Evolutionary conservation across 2,888 invertebrate species (phyloP).

Genomic region (Drosophila paranaensis): DNA sequence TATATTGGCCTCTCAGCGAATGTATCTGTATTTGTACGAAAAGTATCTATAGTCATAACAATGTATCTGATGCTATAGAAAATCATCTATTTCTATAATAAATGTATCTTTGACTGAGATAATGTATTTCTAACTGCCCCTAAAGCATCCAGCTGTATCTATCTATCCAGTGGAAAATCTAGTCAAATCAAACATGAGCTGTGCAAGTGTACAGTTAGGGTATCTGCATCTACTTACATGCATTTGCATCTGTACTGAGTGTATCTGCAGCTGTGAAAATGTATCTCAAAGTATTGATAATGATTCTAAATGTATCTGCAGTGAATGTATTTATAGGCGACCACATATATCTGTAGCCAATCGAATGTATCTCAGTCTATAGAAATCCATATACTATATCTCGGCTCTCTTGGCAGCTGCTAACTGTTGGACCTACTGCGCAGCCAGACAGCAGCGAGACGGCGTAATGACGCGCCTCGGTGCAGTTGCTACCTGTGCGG

Average conservation of each 20-base stretch:
- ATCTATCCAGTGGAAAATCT: too few species aligned
- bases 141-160: too few species aligned
- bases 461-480: slow-evolving; percentile 70
- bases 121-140: neutral
- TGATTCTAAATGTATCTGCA: neutral
- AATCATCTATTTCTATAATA: neutral
- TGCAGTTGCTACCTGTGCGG: slow-evolving; percentile 46
- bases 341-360: slow-evolving; percentile 9
- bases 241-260: too few species aligned
- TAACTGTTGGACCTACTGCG: neutral
- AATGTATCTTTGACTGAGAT: neutral
- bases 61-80: neutral
- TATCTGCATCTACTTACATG: too few species aligned
- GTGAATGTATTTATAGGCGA: too few species aligned
- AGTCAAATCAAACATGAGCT: too few species aligned
- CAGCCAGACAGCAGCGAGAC: slow-evolving; percentile 68
- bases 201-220: too few species aligned
- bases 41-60: neutral
- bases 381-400: neutral
- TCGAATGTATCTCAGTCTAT: neutral
- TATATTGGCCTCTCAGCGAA: too few species aligned
- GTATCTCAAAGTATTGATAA: neutral
- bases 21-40: neutral
- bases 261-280: neutral
- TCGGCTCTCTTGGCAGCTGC: slow-evolving; percentile 16